Conservation (phyloP, 2,888 invertebrate genomes). For the Anthophora plumipes region DNA sequence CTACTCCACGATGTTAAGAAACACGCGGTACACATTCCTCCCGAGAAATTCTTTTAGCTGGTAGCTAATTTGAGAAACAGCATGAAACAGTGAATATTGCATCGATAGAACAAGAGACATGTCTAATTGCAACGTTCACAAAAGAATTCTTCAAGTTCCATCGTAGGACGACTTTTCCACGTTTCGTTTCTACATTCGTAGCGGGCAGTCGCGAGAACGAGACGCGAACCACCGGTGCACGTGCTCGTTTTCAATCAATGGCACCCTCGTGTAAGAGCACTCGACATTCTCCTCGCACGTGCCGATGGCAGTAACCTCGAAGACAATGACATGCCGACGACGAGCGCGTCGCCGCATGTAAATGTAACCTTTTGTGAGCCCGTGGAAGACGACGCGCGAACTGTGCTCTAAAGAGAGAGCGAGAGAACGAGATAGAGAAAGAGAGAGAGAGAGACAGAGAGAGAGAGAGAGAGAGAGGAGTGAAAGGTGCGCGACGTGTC, state of each 20-base stretch:
- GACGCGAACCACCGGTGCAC: constrained; percentile 22
- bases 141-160: neutral
- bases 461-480: constrained; percentile 24
- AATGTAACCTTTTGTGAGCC: constrained; percentile 76
- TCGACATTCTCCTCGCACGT: constrained; percentile 71
- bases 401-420: constrained; percentile 3
- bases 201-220: constrained; percentile 2
- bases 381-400: constrained; percentile 56
- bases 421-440: neutral
- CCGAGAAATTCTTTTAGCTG: too few relatives aligned
- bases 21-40: too few relatives aligned
- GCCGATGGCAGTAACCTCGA: constrained; percentile 72
- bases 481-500: constrained; percentile 66
- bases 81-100: too few relatives aligned
- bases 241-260: constrained; percentile 68
- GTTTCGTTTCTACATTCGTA: neutral
- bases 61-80: neutral
- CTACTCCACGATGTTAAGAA: too few relatives aligned
- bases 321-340: constrained; percentile 72
- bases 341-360: constrained; percentile 74
- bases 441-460: neutral
- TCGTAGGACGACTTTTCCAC: neutral
- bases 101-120: too few relatives aligned
- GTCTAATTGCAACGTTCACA: too few relatives aligned
- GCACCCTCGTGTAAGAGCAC: constrained; percentile 60